Percentiles rank a stretch among this genome's conserved stretches.
Conservation (phyloP, 2,113 vertebrate species). For the Coptodon rendalli region DNA sequence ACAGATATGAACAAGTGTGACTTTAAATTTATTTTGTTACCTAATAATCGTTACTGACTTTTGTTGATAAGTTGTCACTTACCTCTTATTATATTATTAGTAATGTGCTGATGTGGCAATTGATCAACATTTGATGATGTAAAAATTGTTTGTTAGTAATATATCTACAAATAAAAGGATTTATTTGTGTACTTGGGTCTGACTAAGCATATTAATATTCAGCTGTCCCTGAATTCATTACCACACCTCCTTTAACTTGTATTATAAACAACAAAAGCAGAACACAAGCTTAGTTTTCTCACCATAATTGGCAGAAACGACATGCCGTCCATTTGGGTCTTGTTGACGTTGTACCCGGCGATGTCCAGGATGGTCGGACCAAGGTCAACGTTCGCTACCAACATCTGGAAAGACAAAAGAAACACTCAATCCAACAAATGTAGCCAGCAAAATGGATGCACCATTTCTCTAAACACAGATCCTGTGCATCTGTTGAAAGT, state of each 20-base stretch:
- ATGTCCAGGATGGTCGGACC: slow-evolving; percentile 96
- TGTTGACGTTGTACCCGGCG: slow-evolving; percentile 81
- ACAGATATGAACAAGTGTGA: neutral
- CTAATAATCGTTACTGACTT: neutral
- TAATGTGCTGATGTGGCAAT: neutral
- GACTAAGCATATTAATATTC: neutral
- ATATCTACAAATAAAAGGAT: neutral
- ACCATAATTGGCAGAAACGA: slow-evolving; percentile 88
- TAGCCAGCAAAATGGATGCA: neutral
- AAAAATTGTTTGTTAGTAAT: neutral
- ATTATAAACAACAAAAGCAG: neutral
- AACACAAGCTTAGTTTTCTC: neutral
- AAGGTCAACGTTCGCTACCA: slow-evolving; percentile 92
- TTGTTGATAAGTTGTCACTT: neutral
- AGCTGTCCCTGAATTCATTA: neutral
- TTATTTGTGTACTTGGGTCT: neutral
- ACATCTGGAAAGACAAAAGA: slow-evolving; percentile 68
- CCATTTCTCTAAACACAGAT: neutral
- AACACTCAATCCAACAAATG: neutral
- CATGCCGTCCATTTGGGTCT: slow-evolving; percentile 94
- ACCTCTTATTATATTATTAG: neutral
- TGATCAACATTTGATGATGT: neutral
- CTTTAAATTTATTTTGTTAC: neutral
- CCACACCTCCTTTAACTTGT: neutral
- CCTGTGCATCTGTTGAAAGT: neutral